Percentiles rank a stretch among this genome's conserved stretches.
Evolutionary conservation across 2,113 vertebrate species (phyloP).

Genomic region (Noturus placidus): DNA sequence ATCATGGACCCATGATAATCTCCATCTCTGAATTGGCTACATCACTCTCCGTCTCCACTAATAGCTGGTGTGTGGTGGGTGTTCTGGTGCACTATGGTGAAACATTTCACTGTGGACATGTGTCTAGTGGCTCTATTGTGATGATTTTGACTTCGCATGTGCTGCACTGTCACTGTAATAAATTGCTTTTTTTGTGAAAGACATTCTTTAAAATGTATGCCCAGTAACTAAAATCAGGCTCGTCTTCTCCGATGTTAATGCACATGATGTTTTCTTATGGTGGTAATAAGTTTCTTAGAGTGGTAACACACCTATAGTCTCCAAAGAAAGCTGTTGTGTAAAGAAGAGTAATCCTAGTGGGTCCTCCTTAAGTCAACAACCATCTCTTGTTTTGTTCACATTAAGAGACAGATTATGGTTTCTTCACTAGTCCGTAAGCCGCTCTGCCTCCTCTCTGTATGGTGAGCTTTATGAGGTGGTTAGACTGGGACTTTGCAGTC

Average conservation of each 20-base stretch:
- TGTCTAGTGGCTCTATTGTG: too few species aligned
- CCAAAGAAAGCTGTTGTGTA: background rate
- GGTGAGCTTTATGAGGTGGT: background rate
- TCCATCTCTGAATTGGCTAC: too few species aligned
- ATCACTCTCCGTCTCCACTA: too few species aligned
- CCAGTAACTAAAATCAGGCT: background rate
- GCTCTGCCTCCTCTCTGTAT: background rate
- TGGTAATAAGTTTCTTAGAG: background rate
- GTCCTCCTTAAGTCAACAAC: background rate
- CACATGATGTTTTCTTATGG: background rate
- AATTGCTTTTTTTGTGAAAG: background rate
- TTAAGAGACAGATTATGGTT: conserved; percentile 15
- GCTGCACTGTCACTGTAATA: background rate
- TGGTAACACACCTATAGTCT: background rate
- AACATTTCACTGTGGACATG: too few species aligned
- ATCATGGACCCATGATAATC: too few species aligned
- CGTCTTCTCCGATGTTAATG: background rate
- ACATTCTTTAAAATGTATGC: background rate
- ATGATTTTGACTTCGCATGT: background rate
- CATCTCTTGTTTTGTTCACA: conserved; percentile 16
- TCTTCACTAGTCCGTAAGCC: background rate
- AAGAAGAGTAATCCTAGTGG: background rate
- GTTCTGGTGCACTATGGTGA: too few species aligned
- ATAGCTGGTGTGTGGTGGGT: too few species aligned
- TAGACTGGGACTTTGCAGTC: background rate